Percentiles rank a stretch among this genome's conserved stretches.
phyloP scores from a whole-genome alignment of 2,888 invertebrate species.

The Standfussiana lucernea region DNA sequence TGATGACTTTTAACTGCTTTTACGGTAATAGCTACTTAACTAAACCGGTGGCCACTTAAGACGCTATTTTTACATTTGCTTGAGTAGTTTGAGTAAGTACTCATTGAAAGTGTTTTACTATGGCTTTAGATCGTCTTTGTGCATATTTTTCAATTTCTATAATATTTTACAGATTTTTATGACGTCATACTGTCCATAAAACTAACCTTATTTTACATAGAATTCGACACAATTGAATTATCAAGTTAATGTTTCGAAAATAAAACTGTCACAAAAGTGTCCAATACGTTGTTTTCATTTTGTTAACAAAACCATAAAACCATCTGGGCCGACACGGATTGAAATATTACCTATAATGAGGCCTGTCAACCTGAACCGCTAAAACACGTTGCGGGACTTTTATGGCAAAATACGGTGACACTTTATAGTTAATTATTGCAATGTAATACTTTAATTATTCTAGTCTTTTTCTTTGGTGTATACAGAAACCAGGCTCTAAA shows the following conservation, averaged over 20 bases:
- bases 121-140: slow-evolving; percentile 13
- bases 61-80: slow-evolving; percentile 71
- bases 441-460: slow-evolving; percentile 25
- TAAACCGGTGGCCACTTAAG: slow-evolving; percentile 81
- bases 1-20: slow-evolving; percentile 86
- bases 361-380: slow-evolving; percentile 44
- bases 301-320: slow-evolving; percentile 44
- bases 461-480: not conserved
- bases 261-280: slow-evolving; percentile 14
- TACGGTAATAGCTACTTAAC: slow-evolving; percentile 86
- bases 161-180: not conserved
- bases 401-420: slow-evolving; percentile 31
- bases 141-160: not conserved
- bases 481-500: not conserved
- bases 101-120: slow-evolving; percentile 47
- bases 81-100: slow-evolving; percentile 56
- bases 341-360: slow-evolving; percentile 61
- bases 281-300: slow-evolving; percentile 12
- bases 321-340: slow-evolving; percentile 37
- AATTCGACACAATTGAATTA: not conserved
- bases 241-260: not conserved
- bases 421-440: slow-evolving; percentile 34
- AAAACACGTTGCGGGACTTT: slow-evolving; percentile 47
- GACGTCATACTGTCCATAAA: not conserved
- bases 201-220: not conserved